Percentiles rank a stretch among this genome's conserved stretches.
phyloP scores from a whole-genome alignment of 2,113 vertebrate genomes.

The Psittacus erithacus region DNA sequence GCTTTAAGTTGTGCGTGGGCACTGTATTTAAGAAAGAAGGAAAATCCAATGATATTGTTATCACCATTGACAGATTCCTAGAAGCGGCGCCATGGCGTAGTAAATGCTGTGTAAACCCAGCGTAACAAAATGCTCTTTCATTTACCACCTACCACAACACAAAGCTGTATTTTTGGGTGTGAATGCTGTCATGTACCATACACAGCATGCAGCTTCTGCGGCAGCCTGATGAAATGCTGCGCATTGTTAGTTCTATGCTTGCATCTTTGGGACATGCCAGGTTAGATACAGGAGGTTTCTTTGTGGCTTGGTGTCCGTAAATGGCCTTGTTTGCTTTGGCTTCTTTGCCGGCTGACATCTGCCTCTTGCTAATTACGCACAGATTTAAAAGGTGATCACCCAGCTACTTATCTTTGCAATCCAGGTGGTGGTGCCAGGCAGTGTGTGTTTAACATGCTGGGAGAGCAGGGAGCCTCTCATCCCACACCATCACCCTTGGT shows the following conservation, averaged over 20 bases:
- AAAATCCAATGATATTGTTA: not conserved
- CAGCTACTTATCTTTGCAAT: not conserved
- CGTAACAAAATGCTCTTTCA: slow-evolving; percentile 20
- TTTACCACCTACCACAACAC: not conserved
- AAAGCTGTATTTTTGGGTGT: not conserved
- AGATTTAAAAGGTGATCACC: slow-evolving; percentile 36
- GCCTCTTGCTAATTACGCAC: not conserved
- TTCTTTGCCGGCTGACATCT: not conserved
- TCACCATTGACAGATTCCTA: not conserved
- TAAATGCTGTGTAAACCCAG: not conserved
- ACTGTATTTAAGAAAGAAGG: not conserved
- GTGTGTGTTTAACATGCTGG: not conserved
- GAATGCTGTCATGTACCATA: accelerated
- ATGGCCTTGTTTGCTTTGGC: not conserved
- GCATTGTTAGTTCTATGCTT: not conserved
- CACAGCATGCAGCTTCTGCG: not conserved
- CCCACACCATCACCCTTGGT: not conserved
- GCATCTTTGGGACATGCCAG: accelerated
- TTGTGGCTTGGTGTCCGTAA: not conserved
- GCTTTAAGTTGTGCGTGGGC: not conserved
- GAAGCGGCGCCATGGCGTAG: not conserved
- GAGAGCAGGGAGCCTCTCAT: not conserved
- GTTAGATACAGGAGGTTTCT: not conserved
- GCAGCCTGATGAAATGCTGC: not conserved
- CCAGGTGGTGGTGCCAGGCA: not conserved